Base-by-base conservation (phyloP, 2,113 vertebrate genomes). In the Tetraodon nigroviridis region DNA sequence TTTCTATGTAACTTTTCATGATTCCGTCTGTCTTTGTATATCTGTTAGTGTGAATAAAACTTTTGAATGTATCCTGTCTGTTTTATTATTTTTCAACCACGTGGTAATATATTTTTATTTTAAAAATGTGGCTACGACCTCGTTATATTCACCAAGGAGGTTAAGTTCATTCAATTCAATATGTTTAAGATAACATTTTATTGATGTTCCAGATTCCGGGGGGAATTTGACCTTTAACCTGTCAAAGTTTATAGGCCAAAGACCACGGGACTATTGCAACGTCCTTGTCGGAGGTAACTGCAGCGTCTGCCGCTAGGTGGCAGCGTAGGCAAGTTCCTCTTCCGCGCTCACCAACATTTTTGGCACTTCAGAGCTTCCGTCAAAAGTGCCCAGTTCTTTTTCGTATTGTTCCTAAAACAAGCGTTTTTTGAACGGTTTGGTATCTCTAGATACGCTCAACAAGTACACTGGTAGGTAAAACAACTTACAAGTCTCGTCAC, bases 311-410 rank as follows among this genome's bases (percentile, higher is more conserved):
- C 46, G 44, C 3, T 63, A 54, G 75, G 50, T n/a, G 75, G 67
- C 69, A 29, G 46, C 76, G 51, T 27, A 8, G 32, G 32, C 7
- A 46, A 1, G 12, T 16, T 22, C 2, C 2, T 3, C 24, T 27
- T 29, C 0, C 0, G 18, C 0, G 10, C 32, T 12, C 1, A 12
- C 32, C 4, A 37, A 4, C 0, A 5, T n/a, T 51, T 68, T 57
- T 73, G 78, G 18, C 47, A 20, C 19, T 0, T 0, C 14, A 2
- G 5, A 56, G 78, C 67, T 87, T 80, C 86, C 84, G 77, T 84
- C 32, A 37, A 37, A 7, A 11, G 32, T 37, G 1, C 12, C 11
- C 7, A 19, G 15, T 1, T 18, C 11, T 4, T 58, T 15, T 1
- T 40, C 6, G 45, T 11, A 50, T 51, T 37, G 8, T 8, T 0